Percentiles rank a stretch among this genome's conserved stretches.
Evolutionary conservation across 1,140 invertebrate genomes (phyloP).

Genomic region (Meteorus sp.): DNA sequence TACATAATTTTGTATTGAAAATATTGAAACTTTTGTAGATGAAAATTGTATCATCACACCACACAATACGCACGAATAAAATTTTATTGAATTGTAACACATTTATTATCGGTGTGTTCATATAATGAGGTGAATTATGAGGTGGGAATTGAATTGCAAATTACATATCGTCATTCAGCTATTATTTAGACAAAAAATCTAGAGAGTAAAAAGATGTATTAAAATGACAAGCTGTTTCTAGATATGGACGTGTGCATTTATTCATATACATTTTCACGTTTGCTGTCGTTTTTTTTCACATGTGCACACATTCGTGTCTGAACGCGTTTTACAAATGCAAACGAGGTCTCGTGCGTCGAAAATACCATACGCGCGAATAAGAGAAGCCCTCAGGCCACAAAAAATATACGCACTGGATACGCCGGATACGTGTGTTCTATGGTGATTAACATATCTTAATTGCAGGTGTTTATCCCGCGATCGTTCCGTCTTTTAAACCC

Average conservation of each 20-base stretch:
- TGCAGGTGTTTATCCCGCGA: constrained; percentile 45
- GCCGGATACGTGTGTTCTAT: constrained; percentile 34
- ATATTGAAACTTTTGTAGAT: no score
- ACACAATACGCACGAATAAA: no score
- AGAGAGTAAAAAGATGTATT: not conserved
- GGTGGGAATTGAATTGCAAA: no score
- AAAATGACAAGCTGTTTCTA: not conserved
- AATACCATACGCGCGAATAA: no score
- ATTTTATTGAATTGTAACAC: no score
- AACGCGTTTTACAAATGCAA: constrained; percentile 19
- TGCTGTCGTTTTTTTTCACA: not conserved
- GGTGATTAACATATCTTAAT: constrained; percentile 53
- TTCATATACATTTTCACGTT: not conserved
- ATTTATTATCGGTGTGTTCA: no score
- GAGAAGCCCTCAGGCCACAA: constrained; percentile 2
- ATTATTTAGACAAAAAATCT: no score
- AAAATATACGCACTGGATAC: constrained; percentile 10
- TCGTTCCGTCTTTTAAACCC: constrained; percentile 29
- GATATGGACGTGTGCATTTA: not conserved
- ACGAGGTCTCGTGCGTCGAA: constrained; percentile 15
- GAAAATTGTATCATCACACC: no score
- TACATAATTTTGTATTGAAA: no score
- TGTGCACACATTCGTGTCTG: constrained; percentile 17
- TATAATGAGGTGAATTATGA: no score
- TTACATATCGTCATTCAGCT: no score